Percentiles rank a stretch among this genome's conserved stretches.
phyloP scores from a whole-genome alignment of 92 coral and sea anemone species.

The Umimayanthus kanabou region DNA sequence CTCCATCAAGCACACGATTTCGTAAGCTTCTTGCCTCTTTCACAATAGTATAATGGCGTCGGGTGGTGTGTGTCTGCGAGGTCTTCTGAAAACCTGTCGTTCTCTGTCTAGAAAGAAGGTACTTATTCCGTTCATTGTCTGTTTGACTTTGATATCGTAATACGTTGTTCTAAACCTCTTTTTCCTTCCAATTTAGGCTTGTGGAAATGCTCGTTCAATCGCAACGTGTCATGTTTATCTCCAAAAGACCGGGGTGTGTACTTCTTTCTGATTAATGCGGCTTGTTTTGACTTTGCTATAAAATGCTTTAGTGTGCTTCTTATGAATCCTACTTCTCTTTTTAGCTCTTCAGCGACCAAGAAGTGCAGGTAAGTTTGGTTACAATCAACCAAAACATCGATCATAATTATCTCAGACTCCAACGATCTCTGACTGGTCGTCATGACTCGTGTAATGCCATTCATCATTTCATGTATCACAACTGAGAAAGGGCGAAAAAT shows the following conservation, averaged over 20 bases:
- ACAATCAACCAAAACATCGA: not conserved
- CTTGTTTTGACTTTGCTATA: not conserved
- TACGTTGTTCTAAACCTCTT: not conserved
- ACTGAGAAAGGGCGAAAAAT: too few relatives aligned
- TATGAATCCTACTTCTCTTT: not conserved
- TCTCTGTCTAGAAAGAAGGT: slow-evolving; percentile 20
- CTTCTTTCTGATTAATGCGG: not conserved
- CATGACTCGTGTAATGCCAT: too few relatives aligned
- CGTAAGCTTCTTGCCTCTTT: not conserved
- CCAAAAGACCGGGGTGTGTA: slow-evolving; percentile 44
- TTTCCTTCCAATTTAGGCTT: not conserved
- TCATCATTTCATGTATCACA: too few relatives aligned
- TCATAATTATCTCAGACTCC: not conserved
- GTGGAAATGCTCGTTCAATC: slow-evolving; percentile 19
- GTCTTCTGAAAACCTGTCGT: slow-evolving; percentile 29
- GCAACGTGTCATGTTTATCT: slow-evolving; percentile 30
- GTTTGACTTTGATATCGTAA: not conserved
- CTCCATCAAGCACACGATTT: not conserved
- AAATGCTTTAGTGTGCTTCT: not conserved
- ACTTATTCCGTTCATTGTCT: not conserved
- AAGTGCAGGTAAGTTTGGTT: slow-evolving; percentile 18
- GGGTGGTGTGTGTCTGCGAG: slow-evolving; percentile 18
- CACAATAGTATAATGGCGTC: slow-evolving; percentile 30
- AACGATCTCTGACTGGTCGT: not conserved
- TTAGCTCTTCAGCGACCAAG: slow-evolving; percentile 34